Evolutionary conservation across 2,888 invertebrate genomes (phyloP), one percentile per base, ranked within the genome.

Genomic region (Seira sanloemensis): DNA sequence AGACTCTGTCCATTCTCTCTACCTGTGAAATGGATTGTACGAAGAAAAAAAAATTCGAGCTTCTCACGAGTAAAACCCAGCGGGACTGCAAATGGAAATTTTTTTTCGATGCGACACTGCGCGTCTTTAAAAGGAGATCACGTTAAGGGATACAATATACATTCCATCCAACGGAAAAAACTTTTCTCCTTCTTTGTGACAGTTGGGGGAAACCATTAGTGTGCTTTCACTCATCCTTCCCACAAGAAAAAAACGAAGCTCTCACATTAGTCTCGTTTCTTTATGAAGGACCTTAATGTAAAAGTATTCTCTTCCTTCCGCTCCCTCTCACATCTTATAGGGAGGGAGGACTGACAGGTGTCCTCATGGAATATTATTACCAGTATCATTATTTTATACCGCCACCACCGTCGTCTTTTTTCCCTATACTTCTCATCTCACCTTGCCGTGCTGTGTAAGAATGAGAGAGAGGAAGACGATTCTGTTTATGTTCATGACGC

Each of bases 211-310:
- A 69, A 37, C 69, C 27, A 69, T 69, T 69, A 69, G 69, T 27
- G 69, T 69, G 69, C 69, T 69, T 69, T 67, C 69, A 69, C 69
- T 69, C 37, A 37, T 37, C 37, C 37, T 12, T 37, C 5, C 5
- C 37, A 37, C 12, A 12, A n/a, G n/a, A n/a, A n/a, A n/a, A n/a
- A n/a, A n/a, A n/a, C n/a, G 37, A 37, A 37, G 37, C 37, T 37
- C 37, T 37, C 37, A 12, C 37, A 37, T 37, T 37, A 37, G 37
- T 7, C 37, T 37, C 37, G 12, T 37, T 37, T 37, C 12, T 37
- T 37, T 37, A 37, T 37, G 37, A 37, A 12, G 37, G 37, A 37
- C 12, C 5, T 37, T 37, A 37, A 37, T 37, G 37, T 37, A 37
- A 12, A 37, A 37, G 5, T 37, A 12, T 37, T 37, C 37, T 37